Conservation (phyloP, 1,140 invertebrate genomes). For the Amyelois transitella region DNA sequence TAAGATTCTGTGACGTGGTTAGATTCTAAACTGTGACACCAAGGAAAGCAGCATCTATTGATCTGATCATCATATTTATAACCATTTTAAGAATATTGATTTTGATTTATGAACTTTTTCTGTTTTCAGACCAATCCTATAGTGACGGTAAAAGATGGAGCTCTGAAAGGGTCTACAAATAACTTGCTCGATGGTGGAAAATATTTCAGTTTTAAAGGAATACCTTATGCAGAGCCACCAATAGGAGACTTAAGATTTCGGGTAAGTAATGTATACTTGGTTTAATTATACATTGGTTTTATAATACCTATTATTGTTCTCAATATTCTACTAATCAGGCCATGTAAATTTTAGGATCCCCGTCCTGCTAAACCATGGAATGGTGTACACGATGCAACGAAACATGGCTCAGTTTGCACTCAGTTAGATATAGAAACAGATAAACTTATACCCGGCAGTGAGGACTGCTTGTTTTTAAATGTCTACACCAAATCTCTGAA, state of each 20-base stretch:
- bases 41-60: too few species aligned
- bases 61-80: too few species aligned
- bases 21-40: too few species aligned
- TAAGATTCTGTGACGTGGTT: too few species aligned
- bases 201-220: slow-evolving; percentile 63
- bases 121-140: slow-evolving; percentile 20
- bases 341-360: slow-evolving; percentile 12
- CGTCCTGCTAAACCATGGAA: slow-evolving; percentile 50
- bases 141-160: slow-evolving; percentile 23
- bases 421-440: slow-evolving; percentile 37
- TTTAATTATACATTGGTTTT: neutral
- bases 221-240: slow-evolving; percentile 67
- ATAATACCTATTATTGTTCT: neutral
- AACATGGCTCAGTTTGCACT: slow-evolving; percentile 45
- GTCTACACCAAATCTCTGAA: slow-evolving; percentile 72
- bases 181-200: slow-evolving; percentile 33
- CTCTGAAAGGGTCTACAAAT: slow-evolving; percentile 18
- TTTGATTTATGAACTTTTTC: neutral
- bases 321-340: neutral
- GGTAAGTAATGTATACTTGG: slow-evolving; percentile 11
- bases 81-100: too few species aligned
- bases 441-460: slow-evolving; percentile 25
- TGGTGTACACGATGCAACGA: slow-evolving; percentile 58
- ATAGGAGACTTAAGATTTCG: slow-evolving; percentile 61
- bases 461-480: slow-evolving; percentile 78